Conservation (phyloP, 1,140 invertebrate species). For the Polyergus mexicanus region DNA sequence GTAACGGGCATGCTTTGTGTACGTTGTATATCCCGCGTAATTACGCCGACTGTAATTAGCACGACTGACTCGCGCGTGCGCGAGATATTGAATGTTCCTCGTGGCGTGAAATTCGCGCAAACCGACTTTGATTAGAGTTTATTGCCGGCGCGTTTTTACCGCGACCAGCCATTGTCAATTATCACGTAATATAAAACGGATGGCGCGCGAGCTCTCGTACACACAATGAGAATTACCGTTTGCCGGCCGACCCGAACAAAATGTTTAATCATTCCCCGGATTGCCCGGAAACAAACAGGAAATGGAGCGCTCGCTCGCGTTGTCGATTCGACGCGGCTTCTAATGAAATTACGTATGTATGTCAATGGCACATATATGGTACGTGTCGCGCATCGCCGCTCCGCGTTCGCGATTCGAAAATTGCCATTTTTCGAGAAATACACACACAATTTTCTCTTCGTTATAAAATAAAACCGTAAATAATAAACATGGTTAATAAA, state of each 20-base stretch:
- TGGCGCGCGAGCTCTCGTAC: neutral
- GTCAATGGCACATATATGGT: slow-evolving; percentile 57
- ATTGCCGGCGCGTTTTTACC: slow-evolving; percentile 55
- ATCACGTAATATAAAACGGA: slow-evolving; percentile 57
- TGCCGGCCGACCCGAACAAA: slow-evolving; percentile 19
- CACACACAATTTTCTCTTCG: neutral
- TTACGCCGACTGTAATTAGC: slow-evolving; percentile 47
- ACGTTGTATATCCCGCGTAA: slow-evolving; percentile 19
- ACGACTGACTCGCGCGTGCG: slow-evolving; percentile 1
- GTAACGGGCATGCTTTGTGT: slow-evolving; percentile 27
- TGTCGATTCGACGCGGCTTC: slow-evolving; percentile 48
- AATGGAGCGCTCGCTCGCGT: slow-evolving; percentile 53
- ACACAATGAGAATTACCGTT: slow-evolving; percentile 15
- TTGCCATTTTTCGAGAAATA: slow-evolving; percentile 40
- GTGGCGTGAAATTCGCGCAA: slow-evolving; percentile 54
- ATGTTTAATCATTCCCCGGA: slow-evolving; percentile 58
- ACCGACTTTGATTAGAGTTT: slow-evolving; percentile 63
- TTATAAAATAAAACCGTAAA: slow-evolving; percentile 45
- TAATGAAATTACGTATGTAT: slow-evolving; percentile 61
- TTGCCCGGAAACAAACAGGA: slow-evolving; percentile 61
- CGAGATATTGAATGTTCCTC: slow-evolving; percentile 49
- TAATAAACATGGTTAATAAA: slow-evolving; percentile 43
- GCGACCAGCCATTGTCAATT: slow-evolving; percentile 47
- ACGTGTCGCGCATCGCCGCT: slow-evolving; percentile 10
- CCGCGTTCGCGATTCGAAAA: slow-evolving; percentile 21